Conservation (phyloP, 2,797 vertebrate species). For the Sebastes trivittatus region DNA sequence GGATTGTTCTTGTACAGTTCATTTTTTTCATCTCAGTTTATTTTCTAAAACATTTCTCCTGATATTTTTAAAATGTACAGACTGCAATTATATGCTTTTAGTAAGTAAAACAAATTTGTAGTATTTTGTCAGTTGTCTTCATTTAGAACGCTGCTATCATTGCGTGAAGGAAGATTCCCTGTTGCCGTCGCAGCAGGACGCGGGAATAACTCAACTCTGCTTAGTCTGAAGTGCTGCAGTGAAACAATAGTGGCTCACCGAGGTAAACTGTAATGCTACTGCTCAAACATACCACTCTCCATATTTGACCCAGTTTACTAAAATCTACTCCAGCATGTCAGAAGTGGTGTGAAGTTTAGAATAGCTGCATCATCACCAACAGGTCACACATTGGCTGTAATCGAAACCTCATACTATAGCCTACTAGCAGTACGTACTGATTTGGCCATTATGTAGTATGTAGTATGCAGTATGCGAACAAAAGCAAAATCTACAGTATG, state of each 20-base stretch:
- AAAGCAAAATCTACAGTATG: no score
- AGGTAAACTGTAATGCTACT: background rate
- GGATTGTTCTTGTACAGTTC: slow-evolving; percentile 20
- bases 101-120: slow-evolving; percentile 5
- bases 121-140: background rate
- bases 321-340: background rate
- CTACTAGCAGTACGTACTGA: no score
- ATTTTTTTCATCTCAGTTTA: slow-evolving; percentile 17
- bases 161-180: background rate
- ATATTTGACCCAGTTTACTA: background rate
- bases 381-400: background rate
- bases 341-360: background rate
- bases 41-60: slow-evolving; percentile 1
- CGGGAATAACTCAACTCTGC: background rate
- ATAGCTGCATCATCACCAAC: background rate
- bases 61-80: slow-evolving; percentile 33
- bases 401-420: no score
- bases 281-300: background rate
- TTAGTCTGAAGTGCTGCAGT: background rate
- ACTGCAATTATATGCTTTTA: slow-evolving; percentile 22
- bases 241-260: background rate
- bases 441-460: no score
- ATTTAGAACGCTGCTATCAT: background rate
- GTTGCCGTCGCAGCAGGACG: background rate
- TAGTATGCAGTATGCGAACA: no score